Evolutionary conservation across 2,888 invertebrate species (phyloP).

Genomic region (Mellilla xanthometata): DNA sequence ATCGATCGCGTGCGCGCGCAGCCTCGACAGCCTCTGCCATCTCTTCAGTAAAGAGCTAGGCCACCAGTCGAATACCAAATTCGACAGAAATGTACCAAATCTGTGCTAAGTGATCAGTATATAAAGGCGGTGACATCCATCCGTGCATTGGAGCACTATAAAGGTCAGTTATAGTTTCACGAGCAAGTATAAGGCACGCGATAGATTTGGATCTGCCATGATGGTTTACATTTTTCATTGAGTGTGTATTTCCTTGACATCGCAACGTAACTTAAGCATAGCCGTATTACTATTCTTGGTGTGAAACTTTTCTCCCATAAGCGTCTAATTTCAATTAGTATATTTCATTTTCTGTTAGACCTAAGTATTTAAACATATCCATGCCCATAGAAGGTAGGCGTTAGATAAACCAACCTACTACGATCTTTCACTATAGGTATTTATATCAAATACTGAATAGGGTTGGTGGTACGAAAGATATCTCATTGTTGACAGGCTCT

Average conservation of each 20-base stretch:
- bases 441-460: no score
- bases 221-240: constrained; percentile 30
- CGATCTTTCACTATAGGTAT: not conserved
- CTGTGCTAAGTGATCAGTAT: constrained; percentile 66
- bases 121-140: constrained; percentile 36
- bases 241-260: constrained; percentile 23
- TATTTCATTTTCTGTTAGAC: no score
- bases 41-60: constrained; percentile 55
- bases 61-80: constrained; percentile 66
- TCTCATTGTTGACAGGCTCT: not conserved
- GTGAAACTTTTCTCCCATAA: not conserved
- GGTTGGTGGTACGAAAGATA: no score
- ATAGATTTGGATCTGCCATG: constrained; percentile 32
- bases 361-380: no score
- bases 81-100: constrained; percentile 75
- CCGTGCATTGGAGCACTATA: constrained; percentile 35
- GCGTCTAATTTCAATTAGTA: no score
- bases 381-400: no score
- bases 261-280: constrained; percentile 19
- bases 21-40: constrained; percentile 52
- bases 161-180: constrained; percentile 48
- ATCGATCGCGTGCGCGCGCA: constrained; percentile 81
- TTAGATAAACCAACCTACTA: not conserved
- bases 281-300: constrained; percentile 24
- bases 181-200: not conserved